Evolutionary conservation across 53 echinoderm and acorn worm genomes (phyloP).

Genomic region (Paelopatides confundens): DNA sequence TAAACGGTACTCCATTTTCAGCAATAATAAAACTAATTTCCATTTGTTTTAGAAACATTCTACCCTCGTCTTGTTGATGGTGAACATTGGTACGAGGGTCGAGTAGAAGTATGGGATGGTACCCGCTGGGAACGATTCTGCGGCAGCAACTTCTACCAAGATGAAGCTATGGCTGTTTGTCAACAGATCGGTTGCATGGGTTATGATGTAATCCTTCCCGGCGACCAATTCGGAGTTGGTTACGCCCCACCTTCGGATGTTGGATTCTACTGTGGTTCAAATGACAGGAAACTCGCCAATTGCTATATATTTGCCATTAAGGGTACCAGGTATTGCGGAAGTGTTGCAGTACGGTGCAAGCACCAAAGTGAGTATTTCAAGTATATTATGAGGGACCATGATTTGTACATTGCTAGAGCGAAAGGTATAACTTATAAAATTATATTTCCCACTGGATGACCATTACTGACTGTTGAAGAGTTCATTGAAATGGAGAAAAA

Average conservation of each 20-base stretch:
- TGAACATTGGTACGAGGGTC: neutral
- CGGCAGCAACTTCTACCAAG: neutral
- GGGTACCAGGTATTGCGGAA: neutral
- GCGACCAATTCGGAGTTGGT: neutral
- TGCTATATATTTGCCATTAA: neutral
- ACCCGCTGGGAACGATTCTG: neutral
- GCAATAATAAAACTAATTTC: too few species aligned
- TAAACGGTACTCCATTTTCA: too few species aligned
- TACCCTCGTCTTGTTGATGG: neutral
- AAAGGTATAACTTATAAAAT: too few species aligned
- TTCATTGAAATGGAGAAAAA: too few species aligned
- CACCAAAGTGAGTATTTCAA: too few species aligned
- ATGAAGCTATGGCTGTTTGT: neutral
- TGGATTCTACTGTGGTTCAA: neutral
- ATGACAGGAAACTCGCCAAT: neutral
- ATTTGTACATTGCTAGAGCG: too few species aligned
- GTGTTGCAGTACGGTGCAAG: neutral
- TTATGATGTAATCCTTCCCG: neutral
- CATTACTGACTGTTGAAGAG: too few species aligned
- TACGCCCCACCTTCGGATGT: neutral
- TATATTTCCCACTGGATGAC: too few species aligned
- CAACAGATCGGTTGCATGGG: neutral
- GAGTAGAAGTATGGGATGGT: neutral
- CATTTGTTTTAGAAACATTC: neutral
- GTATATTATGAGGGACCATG: too few species aligned